phyloP scores from a whole-genome alignment of 1,140 invertebrate species.

The Stegodyphus mimosarum region DNA sequence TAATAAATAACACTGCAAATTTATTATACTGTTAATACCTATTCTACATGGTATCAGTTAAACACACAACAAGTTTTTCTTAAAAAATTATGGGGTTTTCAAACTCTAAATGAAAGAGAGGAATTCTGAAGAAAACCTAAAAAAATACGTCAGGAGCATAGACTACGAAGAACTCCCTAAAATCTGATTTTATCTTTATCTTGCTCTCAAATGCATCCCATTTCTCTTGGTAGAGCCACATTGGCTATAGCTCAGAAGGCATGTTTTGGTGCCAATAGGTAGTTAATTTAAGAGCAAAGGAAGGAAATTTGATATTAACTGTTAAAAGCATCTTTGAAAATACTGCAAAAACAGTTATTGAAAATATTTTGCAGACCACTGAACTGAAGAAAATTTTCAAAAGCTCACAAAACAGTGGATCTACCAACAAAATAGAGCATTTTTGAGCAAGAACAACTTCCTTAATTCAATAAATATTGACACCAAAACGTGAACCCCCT shows the following conservation, averaged over 20 bases:
- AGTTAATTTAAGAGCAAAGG: neutral
- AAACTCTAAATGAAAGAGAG: too few species aligned
- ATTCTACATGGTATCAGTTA: too few species aligned
- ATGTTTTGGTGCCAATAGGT: constrained; percentile 78
- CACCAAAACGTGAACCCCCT: constrained; percentile 63
- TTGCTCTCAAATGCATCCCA: constrained; percentile 64
- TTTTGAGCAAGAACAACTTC: constrained; percentile 54
- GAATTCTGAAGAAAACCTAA: too few species aligned
- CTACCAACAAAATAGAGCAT: constrained; percentile 31
- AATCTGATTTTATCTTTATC: neutral
- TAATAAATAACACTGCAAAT: too few species aligned
- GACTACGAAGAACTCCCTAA: too few species aligned
- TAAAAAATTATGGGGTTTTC: too few species aligned
- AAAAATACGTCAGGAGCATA: too few species aligned
- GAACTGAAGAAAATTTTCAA: neutral
- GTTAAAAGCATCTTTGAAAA: neutral
- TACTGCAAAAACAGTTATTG: neutral
- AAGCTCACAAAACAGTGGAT: constrained; percentile 1
- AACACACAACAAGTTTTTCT: too few species aligned
- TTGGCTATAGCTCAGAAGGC: constrained; percentile 22
- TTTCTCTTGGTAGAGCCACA: constrained; percentile 64
- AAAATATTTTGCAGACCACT: neutral
- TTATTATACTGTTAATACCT: too few species aligned
- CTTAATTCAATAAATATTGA: constrained; percentile 65
- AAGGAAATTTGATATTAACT: neutral